Conservation (phyloP, 2,797 vertebrate species). For the Gobio occitaniae region DNA sequence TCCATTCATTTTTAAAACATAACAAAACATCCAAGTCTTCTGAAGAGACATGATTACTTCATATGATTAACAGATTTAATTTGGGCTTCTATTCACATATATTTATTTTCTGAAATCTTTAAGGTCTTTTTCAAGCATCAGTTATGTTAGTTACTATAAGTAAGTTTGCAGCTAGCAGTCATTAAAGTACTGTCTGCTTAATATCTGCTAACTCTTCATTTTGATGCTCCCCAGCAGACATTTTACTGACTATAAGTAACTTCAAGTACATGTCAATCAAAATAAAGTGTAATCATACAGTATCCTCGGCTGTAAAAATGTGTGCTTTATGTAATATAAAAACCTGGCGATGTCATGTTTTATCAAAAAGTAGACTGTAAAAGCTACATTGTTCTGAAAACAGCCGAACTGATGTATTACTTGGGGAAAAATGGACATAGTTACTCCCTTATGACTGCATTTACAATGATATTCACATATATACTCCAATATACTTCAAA, state of each 20-base stretch:
- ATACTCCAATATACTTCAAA: background rate
- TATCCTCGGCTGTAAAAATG: background rate
- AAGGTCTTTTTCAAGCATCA: background rate
- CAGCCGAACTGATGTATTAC: background rate
- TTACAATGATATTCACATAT: background rate
- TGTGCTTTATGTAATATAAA: background rate
- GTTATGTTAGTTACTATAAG: background rate
- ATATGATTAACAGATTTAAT: background rate
- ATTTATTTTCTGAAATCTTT: background rate
- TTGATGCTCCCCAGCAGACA: background rate
- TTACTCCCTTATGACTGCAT: background rate
- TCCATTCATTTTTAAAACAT: background rate
- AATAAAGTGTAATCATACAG: background rate
- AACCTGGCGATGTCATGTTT: background rate
- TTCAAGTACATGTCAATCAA: background rate
- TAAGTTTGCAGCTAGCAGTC: background rate
- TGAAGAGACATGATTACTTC: background rate
- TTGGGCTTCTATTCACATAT: background rate
- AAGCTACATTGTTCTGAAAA: background rate
- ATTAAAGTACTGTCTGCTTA: background rate
- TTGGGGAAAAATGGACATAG: background rate
- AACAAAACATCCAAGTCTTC: background rate
- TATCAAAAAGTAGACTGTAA: slow-evolving; percentile 1
- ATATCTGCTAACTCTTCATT: background rate
- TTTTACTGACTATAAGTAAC: background rate